Evolutionary conservation across 2,113 vertebrate genomes (phyloP).

Genomic region (Eurypyga helias): DNA sequence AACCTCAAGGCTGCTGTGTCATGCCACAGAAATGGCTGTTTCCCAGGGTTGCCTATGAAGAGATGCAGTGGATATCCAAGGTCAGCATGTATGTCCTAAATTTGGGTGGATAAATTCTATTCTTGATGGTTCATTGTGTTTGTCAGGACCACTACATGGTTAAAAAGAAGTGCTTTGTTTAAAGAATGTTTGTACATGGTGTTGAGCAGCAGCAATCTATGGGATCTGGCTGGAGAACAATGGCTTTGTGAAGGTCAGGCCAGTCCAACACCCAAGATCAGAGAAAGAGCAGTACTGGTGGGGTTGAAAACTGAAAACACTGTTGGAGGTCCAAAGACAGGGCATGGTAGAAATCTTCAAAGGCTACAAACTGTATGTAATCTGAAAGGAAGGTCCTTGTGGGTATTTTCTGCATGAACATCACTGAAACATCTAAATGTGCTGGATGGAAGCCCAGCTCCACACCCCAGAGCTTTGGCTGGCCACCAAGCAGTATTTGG

Average conservation of each 20-base stretch:
- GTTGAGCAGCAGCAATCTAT: not conserved
- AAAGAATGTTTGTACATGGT: not conserved
- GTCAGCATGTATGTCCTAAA: not conserved
- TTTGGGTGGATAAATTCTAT: not conserved
- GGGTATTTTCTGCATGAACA: not conserved
- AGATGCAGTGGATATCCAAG: not conserved
- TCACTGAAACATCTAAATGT: not conserved
- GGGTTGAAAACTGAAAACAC: fast-evolving
- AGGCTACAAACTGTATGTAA: not conserved
- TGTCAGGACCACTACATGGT: not conserved
- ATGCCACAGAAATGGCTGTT: not conserved
- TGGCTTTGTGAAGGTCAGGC: constrained; percentile 18
- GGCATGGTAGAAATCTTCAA: not conserved
- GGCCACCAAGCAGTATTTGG: not conserved
- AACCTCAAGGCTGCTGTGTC: not conserved
- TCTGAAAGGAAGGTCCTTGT: not conserved
- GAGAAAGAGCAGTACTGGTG: not conserved
- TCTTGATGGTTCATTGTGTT: not conserved
- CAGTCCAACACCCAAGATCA: not conserved
- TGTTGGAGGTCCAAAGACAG: not conserved
- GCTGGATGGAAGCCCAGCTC: not conserved
- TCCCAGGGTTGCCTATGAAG: not conserved
- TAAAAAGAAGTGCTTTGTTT: not conserved
- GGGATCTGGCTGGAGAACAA: constrained; percentile 12
- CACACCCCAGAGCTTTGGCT: constrained; percentile 19